These are phyloP conservation scores for Tetrapedia diversipes DNA, from an alignment of 2,888 invertebrate species.

Conservation along the genomic window DNA sequence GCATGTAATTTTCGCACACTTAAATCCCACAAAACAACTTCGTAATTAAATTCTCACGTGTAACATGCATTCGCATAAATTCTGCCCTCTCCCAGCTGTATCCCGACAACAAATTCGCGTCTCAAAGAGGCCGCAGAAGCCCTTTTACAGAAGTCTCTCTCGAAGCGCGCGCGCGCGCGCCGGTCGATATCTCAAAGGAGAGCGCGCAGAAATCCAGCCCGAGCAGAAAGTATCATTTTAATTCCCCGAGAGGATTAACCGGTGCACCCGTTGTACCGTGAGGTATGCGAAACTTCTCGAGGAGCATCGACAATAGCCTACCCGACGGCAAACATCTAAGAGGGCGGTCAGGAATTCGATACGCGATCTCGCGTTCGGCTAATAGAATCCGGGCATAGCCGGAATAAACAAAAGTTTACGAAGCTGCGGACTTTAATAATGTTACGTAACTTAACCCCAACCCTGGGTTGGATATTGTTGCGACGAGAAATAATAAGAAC, in stretches of 20 bases:
- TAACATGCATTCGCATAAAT: too few species aligned
- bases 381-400: neutral
- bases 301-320: neutral
- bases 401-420: conserved; percentile 32
- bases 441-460: conserved; percentile 16
- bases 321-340: neutral
- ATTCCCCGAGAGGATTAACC: conserved; percentile 1
- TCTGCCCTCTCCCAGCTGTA: too few species aligned
- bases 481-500: conserved; percentile 18
- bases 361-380: conserved; percentile 6
- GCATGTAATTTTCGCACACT: too few species aligned
- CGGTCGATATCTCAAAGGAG: too few species aligned
- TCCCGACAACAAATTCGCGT: too few species aligned
- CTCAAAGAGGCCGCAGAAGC: too few species aligned
- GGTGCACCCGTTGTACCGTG: neutral
- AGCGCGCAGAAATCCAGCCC: too few species aligned
- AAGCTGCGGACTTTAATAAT: conserved; percentile 26
- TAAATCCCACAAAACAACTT: too few species aligned
- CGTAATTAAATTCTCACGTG: too few species aligned
- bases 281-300: conserved; percentile 5
- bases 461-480: conserved; percentile 30
- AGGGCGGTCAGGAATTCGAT: conserved; percentile 15
- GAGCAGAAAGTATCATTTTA: neutral
- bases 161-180: too few species aligned
- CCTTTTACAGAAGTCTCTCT: too few species aligned